A percentile compares a stretch with the other conserved stretches of the same genome.
phyloP scores from a whole-genome alignment of 2,797 vertebrate genomes.

The Pampus argenteus region DNA sequence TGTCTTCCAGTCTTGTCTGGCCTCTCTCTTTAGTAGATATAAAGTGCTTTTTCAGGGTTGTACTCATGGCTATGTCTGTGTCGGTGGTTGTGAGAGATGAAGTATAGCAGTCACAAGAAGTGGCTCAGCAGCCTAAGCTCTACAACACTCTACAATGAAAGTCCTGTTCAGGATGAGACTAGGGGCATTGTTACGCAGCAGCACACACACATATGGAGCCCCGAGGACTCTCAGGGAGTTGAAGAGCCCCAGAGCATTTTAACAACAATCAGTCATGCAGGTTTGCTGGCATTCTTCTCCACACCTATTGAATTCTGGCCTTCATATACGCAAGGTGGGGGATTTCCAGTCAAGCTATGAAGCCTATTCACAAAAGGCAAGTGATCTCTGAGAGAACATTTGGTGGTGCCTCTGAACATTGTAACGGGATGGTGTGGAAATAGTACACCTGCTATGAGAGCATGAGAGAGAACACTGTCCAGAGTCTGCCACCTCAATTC shows the following conservation, averaged over 20 bases:
- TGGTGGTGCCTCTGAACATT: neutral
- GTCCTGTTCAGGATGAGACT: slow-evolving; percentile 83
- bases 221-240: slow-evolving; percentile 65
- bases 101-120: slow-evolving; percentile 85
- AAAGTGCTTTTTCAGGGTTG: slow-evolving; percentile 68
- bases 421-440: neutral
- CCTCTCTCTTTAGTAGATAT: slow-evolving; percentile 53
- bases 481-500: slow-evolving; percentile 25
- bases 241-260: slow-evolving; percentile 59
- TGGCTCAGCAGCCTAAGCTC: slow-evolving; percentile 82
- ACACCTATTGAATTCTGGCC: slow-evolving; percentile 31
- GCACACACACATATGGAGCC: slow-evolving; percentile 73
- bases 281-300: slow-evolving; percentile 66
- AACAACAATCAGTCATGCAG: slow-evolving; percentile 65
- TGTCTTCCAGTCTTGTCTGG: slow-evolving; percentile 48
- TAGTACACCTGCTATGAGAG: slow-evolving; percentile 21
- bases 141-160: slow-evolving; percentile 78
- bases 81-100: slow-evolving; percentile 73
- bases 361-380: slow-evolving; percentile 1
- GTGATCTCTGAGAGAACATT: neutral
- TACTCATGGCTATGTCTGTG: slow-evolving; percentile 54
- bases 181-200: slow-evolving; percentile 78
- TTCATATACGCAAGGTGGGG: slow-evolving; percentile 15
- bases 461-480: slow-evolving; percentile 45
- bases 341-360: slow-evolving; percentile 6